Conservation (phyloP, 1,140 invertebrate species). For the Musca domestica region DNA sequence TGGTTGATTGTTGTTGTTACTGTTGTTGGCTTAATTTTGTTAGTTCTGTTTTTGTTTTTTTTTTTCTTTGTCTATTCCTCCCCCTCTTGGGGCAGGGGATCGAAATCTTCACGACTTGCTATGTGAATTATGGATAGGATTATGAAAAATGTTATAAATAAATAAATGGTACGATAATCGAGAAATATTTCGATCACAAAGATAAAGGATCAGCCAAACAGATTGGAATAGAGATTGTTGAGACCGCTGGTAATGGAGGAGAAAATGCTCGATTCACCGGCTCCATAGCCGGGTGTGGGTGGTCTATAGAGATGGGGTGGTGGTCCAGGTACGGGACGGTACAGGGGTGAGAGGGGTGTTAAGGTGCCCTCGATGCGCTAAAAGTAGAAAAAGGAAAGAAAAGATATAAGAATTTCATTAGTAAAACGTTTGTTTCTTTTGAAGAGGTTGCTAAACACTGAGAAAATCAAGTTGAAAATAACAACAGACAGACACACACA, state of each 20-base stretch:
- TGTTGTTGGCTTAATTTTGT: not conserved
- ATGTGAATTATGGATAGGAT: constrained; percentile 23
- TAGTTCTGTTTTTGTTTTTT: not conserved
- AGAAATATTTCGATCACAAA: constrained; percentile 17
- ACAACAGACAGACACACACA: no score
- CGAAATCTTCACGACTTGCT: constrained; percentile 24
- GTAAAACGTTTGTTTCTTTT: no score
- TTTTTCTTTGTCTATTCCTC: not conserved
- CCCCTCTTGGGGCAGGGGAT: not conserved
- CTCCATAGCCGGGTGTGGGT: constrained; percentile 52
- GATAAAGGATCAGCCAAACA: constrained; percentile 62
- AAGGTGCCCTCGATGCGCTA: constrained; percentile 42
- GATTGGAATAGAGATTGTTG: constrained; percentile 71
- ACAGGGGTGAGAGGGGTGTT: constrained; percentile 33
- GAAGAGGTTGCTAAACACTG: no score
- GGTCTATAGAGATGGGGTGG: constrained; percentile 53
- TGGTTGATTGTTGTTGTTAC: no score
- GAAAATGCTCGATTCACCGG: constrained; percentile 63
- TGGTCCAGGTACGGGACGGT: constrained; percentile 40
- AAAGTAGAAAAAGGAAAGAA: constrained; percentile 18
- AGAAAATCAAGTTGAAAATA: no score
- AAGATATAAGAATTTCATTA: constrained; percentile 1
- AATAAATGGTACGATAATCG: constrained; percentile 15
- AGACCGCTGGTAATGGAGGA: constrained; percentile 74
- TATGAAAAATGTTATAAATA: constrained; percentile 23